These are phyloP conservation scores for Macrobrachium nipponense DNA, from an alignment of 1,140 invertebrate species.

Conservation along the genomic window DNA sequence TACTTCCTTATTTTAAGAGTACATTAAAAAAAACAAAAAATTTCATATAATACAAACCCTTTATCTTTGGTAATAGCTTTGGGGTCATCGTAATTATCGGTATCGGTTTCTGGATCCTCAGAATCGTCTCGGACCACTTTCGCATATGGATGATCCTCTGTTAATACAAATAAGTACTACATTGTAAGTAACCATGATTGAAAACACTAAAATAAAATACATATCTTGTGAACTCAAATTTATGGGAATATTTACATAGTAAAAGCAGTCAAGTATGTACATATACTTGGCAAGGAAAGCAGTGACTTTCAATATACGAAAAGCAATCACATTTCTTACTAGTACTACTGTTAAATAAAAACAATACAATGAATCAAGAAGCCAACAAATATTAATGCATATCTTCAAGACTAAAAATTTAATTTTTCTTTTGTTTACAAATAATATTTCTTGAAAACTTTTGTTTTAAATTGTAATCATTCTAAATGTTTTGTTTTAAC, in stretches of 20 bases:
- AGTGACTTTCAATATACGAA: too few relatives aligned
- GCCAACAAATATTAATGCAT: too few relatives aligned
- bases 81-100: conserved; percentile 63
- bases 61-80: conserved; percentile 70
- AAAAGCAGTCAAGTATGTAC: too few relatives aligned
- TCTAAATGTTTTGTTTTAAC: too few relatives aligned
- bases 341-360: too few relatives aligned
- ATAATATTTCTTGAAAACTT: too few relatives aligned
- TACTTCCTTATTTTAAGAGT: conserved; percentile 11
- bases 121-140: conserved; percentile 69
- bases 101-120: conserved; percentile 62
- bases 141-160: conserved; percentile 78
- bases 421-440: too few relatives aligned
- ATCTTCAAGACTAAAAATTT: too few relatives aligned
- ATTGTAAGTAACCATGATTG: conserved; percentile 10
- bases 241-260: background rate
- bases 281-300: too few relatives aligned
- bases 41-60: conserved; percentile 67
- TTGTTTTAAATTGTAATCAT: too few relatives aligned
- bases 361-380: too few relatives aligned
- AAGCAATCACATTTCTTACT: too few relatives aligned
- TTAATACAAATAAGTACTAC: conserved; percentile 58
- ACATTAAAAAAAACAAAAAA: conserved; percentile 61
- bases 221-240: background rate
- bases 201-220: background rate